Base-by-base conservation (phyloP, 2,888 invertebrate genomes). In the Nomada ruficornis region DNA sequence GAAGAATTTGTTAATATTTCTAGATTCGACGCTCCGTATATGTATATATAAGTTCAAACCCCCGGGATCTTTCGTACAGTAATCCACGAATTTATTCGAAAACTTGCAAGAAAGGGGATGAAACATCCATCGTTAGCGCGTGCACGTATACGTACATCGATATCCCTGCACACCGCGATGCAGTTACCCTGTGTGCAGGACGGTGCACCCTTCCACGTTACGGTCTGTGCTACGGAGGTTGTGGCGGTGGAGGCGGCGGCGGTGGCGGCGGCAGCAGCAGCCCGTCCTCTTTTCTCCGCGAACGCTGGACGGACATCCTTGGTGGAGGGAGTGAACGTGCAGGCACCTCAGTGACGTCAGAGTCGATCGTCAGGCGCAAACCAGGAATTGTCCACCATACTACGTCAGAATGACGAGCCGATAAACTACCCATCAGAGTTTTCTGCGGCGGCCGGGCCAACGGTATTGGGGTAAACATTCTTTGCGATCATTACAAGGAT, bases 371-470 rank as follows among this genome's bases (percentile, higher is more conserved):
- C 87, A 85, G 87, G 88, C 88, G 87, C 85, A 89, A 85, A 83
- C 77, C 44, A 47, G 80, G 83, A 84, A 68, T 77, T 89, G 77
- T 81, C 79, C 68, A 73, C 71, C 78, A 79, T 78, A 80, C 87
- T 87, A 90, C 89, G 90, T 90, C 90, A 90, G 90, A 88, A 89
- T 90, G 89, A 89, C 89, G 86, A 81, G 75, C 84, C 83, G 89
- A 87, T 89, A 88, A 89, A 84, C 82, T 84, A 81, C 60, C 85
- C 79, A 73, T 77, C 86, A 76, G 83, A 79, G 81, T 76, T 88
- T 80, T 84, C 82, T 84, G 79, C 83, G 81, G 76, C 83, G 86
- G 88, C 80, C 83, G 83, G 80, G 82, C 85, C 86, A 85, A 85
- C 83, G 88, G 82, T 88, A 80, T 85, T 80, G 77, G 83, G 89